Evolutionary conservation across 1,140 invertebrate species (phyloP).

Genomic region (Carposina sasakii): DNA sequence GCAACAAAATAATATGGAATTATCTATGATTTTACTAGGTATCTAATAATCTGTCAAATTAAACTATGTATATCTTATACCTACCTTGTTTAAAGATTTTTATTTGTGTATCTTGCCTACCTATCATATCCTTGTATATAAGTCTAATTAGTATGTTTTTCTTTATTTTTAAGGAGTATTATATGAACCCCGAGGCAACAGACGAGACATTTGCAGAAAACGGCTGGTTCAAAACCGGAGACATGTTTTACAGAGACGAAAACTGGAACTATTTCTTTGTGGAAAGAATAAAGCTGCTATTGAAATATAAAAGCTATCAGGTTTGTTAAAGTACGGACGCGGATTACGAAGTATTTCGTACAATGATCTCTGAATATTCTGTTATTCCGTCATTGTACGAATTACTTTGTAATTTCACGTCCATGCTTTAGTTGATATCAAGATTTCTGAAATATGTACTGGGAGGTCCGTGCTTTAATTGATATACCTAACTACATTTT

Average conservation of each 20-base stretch:
- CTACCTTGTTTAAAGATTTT: background rate
- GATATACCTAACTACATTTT: background rate
- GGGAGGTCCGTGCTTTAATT: background rate
- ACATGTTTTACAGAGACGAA: slow-evolving; percentile 27
- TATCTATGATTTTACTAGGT: background rate
- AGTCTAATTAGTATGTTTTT: background rate
- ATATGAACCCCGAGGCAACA: slow-evolving; percentile 31
- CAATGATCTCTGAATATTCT: background rate
- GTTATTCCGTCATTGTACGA: no score
- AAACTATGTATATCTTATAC: background rate
- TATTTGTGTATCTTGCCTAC: background rate
- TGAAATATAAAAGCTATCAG: slow-evolving; percentile 26
- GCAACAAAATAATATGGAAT: background rate
- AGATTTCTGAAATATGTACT: background rate
- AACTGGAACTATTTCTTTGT: slow-evolving; percentile 24
- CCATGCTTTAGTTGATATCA: background rate
- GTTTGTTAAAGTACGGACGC: slow-evolving; percentile 6
- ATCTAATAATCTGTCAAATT: background rate
- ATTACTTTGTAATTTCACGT: background rate
- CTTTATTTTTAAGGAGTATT: slow-evolving; percentile 17
- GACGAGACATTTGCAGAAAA: slow-evolving; percentile 20
- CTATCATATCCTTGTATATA: background rate
- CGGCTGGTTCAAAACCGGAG: slow-evolving; percentile 29
- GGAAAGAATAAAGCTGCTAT: slow-evolving; percentile 23
- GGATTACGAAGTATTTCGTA: background rate